Evolutionary conservation across 1,140 invertebrate species (phyloP).

Genomic region (Caerostris extrusa): DNA sequence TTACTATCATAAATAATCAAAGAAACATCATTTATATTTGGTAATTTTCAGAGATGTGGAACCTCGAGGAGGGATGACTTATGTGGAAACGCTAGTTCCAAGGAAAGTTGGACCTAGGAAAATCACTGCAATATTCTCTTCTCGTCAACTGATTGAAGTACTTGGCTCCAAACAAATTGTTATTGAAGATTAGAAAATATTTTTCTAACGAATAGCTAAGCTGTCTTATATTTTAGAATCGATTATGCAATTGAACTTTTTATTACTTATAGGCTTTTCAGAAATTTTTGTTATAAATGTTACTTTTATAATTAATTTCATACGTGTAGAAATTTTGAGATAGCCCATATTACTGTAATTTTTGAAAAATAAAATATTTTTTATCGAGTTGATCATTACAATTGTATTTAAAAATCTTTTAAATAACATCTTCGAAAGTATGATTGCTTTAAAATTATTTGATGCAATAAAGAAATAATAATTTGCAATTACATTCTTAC

Average conservation of each 20-base stretch:
- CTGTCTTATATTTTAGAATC: background rate
- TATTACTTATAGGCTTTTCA: background rate
- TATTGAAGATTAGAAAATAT: slow-evolving; percentile 58
- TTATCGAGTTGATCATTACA: background rate
- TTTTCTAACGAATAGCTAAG: background rate
- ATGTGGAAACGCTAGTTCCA: slow-evolving; percentile 88
- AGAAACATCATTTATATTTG: too few species aligned
- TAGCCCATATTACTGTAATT: background rate
- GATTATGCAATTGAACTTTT: background rate
- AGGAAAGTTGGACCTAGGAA: slow-evolving; percentile 87
- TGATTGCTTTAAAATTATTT: too few species aligned
- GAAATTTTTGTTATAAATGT: background rate
- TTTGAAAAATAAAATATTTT: slow-evolving; percentile 3
- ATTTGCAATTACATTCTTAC: too few species aligned
- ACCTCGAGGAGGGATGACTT: slow-evolving; percentile 86
- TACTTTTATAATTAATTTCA: background rate
- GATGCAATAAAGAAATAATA: too few species aligned
- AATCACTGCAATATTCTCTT: slow-evolving; percentile 90
- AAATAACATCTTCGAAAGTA: too few species aligned
- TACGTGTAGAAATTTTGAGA: background rate
- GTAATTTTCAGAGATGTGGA: slow-evolving; percentile 83
- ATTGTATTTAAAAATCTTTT: background rate
- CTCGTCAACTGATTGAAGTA: slow-evolving; percentile 90
- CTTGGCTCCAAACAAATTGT: slow-evolving; percentile 85
- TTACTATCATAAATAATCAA: too few species aligned